Base-by-base conservation (phyloP, 2,888 invertebrate genomes). In the Drosophila falleni region DNA sequence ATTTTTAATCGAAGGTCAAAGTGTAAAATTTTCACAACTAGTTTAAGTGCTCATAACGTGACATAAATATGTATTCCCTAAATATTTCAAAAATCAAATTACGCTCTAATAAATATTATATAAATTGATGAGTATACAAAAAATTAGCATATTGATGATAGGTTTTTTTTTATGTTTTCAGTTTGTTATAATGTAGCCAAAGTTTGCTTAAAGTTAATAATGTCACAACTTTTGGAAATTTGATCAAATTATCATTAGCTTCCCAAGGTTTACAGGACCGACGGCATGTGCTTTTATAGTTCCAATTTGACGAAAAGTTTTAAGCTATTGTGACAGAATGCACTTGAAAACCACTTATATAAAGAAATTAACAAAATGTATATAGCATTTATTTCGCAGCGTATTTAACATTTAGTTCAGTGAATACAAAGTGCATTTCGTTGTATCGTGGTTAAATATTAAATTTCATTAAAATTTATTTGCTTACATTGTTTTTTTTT, bases 121-220 rank as follows among this genome's bases (percentile, higher is more conserved):
- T 33, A 61, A 60, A 49, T 35, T 55, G 63, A 47, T 59, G 50
- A 46, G 41, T 19, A 35, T 44, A 13, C 33, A 13, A 3, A 19
- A 19, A 67, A 74, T 74, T 78, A 78, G 74, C 74, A 74, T 74
- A 55, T 78, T 74, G 67, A 62, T 78, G 73, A 78, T 47, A 37
- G 42, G 26, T 23, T 19, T 16, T 49, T 16, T 41, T 42, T 50
- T 50, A 29, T 23, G 31, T 31, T 58, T 47, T 47, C 42, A 33
- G 26, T 44, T 54, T 56, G 47, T 59, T 61, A 50, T 72, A 74
- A 74, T 74, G 78, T 67, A 74, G 44, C 13, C 74, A 68, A 78
- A 75, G 62, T 75, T 75, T 54, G 69, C n/a, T 53, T 68, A 47
- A 73, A 75, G 35, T 60, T 68, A 59, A 77, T 74, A 67, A 77